phyloP scores from a whole-genome alignment of 23 tunicate species.

The Ascidia mentula region DNA sequence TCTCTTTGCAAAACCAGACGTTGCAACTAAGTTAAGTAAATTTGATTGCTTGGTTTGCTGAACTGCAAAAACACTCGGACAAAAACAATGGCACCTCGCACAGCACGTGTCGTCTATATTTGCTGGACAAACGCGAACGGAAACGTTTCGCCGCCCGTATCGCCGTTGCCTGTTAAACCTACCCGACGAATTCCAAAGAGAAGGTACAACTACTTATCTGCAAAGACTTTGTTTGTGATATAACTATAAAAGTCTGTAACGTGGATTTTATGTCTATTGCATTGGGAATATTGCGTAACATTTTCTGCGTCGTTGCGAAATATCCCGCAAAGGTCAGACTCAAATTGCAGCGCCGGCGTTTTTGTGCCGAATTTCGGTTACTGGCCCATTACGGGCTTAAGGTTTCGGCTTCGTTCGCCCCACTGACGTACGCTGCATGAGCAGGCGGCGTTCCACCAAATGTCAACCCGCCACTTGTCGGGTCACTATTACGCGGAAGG shows the following conservation, averaged over 20 bases:
- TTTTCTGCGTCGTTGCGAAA: no score
- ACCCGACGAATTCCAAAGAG: slow-evolving; percentile 22
- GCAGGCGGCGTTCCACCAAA: not conserved
- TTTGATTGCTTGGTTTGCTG: not conserved
- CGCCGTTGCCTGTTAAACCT: slow-evolving; percentile 3
- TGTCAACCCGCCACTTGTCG: not conserved
- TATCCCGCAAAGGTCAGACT: not conserved
- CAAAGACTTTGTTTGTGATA: not conserved
- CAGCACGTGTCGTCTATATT: slow-evolving; percentile 33
- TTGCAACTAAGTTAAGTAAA: not conserved
- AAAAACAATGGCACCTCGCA: slow-evolving; percentile 50
- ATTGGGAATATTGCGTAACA: no score
- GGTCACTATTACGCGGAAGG: not conserved
- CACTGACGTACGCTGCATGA: not conserved
- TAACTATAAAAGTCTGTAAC: no score
- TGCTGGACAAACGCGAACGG: slow-evolving; percentile 29
- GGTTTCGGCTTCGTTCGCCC: not conserved
- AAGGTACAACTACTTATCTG: no score
- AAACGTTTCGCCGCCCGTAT: slow-evolving; percentile 11
- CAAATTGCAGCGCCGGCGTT: not conserved
- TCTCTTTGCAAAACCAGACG: not conserved
- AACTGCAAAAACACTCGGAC: not conserved
- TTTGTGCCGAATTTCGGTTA: not conserved
- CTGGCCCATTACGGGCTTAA: not conserved
- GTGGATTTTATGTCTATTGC: no score